Conservation (phyloP, 2,888 invertebrate genomes). For the Dastarcus helophoroides region DNA sequence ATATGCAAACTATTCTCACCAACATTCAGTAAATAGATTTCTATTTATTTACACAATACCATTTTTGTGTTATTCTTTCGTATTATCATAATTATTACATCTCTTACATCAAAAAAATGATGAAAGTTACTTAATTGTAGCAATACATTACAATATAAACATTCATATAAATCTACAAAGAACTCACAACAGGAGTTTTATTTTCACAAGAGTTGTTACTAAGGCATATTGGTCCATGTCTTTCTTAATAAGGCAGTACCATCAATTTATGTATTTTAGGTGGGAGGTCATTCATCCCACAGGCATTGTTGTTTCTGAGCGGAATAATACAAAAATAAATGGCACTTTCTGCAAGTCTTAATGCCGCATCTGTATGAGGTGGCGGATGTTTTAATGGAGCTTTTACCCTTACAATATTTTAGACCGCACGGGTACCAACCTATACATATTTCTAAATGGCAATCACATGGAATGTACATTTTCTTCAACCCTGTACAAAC, state of each 20-base stretch:
- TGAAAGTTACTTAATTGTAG: too few species aligned
- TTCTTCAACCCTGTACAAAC: conserved; percentile 59
- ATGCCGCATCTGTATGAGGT: conserved; percentile 84
- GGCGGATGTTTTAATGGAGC: conserved; percentile 44
- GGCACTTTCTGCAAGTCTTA: conserved; percentile 86
- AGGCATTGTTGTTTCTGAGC: conserved; percentile 71
- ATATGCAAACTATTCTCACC: too few species aligned
- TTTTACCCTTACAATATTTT: conserved; percentile 72
- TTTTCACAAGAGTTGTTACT: conserved; percentile 16
- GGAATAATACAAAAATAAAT: conserved; percentile 77
- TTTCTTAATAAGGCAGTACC: conserved; percentile 23
- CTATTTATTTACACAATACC: too few species aligned
- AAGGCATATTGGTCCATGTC: conserved; percentile 35
- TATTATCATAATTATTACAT: too few species aligned
- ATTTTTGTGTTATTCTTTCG: too few species aligned
- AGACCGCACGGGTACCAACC: conserved; percentile 95
- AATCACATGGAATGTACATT: conserved; percentile 65
- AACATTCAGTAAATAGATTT: too few species aligned
- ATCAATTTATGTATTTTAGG: conserved; percentile 14
- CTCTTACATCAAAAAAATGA: too few species aligned
- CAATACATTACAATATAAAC: not conserved
- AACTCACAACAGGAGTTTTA: conserved; percentile 9
- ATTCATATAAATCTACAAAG: conserved; percentile 6
- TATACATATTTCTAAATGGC: conserved; percentile 77
- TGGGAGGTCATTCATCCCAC: conserved; percentile 65